Base-by-base conservation (phyloP, 2,888 invertebrate genomes). In the Himalopsyche anomala region DNA sequence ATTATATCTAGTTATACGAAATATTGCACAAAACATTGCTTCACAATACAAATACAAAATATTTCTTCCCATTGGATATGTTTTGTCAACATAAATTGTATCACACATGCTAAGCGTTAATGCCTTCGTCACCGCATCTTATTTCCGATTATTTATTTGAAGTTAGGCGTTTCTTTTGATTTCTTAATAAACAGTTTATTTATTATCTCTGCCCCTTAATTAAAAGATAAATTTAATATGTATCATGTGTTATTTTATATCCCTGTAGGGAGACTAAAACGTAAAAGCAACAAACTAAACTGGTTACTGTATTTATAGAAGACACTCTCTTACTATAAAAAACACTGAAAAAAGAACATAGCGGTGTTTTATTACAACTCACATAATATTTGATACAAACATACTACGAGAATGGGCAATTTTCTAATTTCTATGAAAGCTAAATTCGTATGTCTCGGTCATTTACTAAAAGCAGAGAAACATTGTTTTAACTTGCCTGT, bases 81-180 rank as follows among this genome's bases (percentile, higher is more conserved):
- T 11, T 8, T 19, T 19, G 2, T 11, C 3, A 28, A 62, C 62
- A 62, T 62, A 19, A 62, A 62, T 62, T 62, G 62, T 28, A 19
- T 28, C 62, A 62, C 62, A 62, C 62, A 62, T 62, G 62, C 62
- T 62, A 62, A 62, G 62, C 28, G 62, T 62, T 51, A 62, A 62
- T 62, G 28, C 19, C 28, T 19, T 62, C 62, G 28, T 28, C 62
- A 11, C 62, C 28, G 62, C 62, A 62, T 62, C 62, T 19, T 62
- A 6, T 5, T 62, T 62, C 8, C 9, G 62, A 11, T 62, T 19
- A 62, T 62, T 62, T 62, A 19, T 62, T 62, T 62, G 62, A 62
- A 62, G 28, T 28, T 62, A 62, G 1, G 62, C 62, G 11, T 62
- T 28, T 28, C 62, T 62, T 28, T 62, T 62, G 62, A 62, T 62